phyloP scores from a whole-genome alignment of 2,797 vertebrate species.

The Rhinichthys osculus region DNA sequence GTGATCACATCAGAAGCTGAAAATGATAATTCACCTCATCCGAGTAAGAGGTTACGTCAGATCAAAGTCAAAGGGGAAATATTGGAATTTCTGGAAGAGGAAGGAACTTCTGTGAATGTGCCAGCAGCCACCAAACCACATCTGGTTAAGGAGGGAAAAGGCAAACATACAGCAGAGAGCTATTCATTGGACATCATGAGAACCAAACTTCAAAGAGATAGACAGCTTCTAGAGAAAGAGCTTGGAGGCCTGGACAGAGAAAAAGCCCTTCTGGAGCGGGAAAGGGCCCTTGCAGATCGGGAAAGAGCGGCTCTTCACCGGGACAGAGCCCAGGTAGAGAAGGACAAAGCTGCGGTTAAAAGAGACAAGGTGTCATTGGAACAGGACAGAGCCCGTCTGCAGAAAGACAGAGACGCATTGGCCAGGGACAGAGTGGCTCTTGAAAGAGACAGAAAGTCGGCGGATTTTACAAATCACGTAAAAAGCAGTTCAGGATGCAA shows the following conservation, averaged over 20 bases:
- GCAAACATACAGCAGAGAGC: slow-evolving; percentile 36
- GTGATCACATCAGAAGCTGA: slow-evolving; percentile 47
- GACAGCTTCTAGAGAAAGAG: slow-evolving; percentile 64
- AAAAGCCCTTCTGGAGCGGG: slow-evolving; percentile 61
- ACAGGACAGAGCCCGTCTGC: slow-evolving; percentile 59
- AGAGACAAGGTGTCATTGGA: slow-evolving; percentile 52
- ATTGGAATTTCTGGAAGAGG: slow-evolving; percentile 79
- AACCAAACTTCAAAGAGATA: slow-evolving; percentile 60
- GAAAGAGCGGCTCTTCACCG: slow-evolving; percentile 59
- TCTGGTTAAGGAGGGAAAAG: slow-evolving; percentile 17
- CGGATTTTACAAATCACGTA: slow-evolving; percentile 15
- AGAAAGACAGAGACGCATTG: slow-evolving; percentile 62
- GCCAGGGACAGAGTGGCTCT: slow-evolving; percentile 58
- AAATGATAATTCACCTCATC: slow-evolving; percentile 35
- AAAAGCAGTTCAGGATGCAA: slow-evolving; percentile 37
- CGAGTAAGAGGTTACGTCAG: slow-evolving; percentile 60
- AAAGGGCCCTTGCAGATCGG: slow-evolving; percentile 60
- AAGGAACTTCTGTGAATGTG: slow-evolving; percentile 66
- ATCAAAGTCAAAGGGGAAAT: slow-evolving; percentile 68
- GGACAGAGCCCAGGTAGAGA: slow-evolving; percentile 61
- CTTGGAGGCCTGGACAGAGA: slow-evolving; percentile 65
- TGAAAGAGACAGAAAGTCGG: slow-evolving; percentile 53
- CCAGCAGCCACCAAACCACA: not conserved
- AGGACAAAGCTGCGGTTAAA: slow-evolving; percentile 58
- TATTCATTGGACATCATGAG: slow-evolving; percentile 49